Conservation (phyloP, 2,888 invertebrate genomes). For the Seira ritae region DNA sequence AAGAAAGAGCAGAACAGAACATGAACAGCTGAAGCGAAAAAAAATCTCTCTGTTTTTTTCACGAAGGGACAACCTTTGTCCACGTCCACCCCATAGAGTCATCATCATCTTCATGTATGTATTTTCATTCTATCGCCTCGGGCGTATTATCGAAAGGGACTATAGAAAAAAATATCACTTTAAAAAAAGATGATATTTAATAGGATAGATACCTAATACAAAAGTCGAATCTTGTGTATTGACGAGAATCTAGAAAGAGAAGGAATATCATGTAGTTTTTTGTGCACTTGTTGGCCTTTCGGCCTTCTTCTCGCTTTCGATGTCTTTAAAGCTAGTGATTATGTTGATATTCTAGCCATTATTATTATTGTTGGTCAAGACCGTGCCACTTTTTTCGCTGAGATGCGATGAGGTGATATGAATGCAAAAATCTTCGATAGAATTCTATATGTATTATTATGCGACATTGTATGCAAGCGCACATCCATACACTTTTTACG, state of each 20-base stretch:
- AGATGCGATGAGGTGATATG: neutral
- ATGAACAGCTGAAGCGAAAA: neutral
- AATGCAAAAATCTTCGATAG: neutral
- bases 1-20: neutral
- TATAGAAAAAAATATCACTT: neutral
- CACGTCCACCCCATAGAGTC: slow-evolving; percentile 6
- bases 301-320: neutral
- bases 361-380: slow-evolving; percentile 47
- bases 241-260: no score
- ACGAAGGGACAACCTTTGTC: slow-evolving; percentile 45
- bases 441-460: neutral
- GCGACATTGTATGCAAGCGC: neutral
- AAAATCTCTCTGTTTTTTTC: neutral
- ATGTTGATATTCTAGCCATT: neutral
- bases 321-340: neutral
- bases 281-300: slow-evolving; percentile 22
- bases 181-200: slow-evolving; percentile 1
- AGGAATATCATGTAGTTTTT: slow-evolving; percentile 17
- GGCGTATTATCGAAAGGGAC: slow-evolving; percentile 53
- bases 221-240: no score
- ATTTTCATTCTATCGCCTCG: slow-evolving; percentile 39
- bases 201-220: neutral
- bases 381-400: slow-evolving; percentile 46
- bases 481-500: neutral
- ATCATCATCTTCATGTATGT: slow-evolving; percentile 14